phyloP scores from a whole-genome alignment of 2,113 vertebrate species.

The Pionites leucogaster region DNA sequence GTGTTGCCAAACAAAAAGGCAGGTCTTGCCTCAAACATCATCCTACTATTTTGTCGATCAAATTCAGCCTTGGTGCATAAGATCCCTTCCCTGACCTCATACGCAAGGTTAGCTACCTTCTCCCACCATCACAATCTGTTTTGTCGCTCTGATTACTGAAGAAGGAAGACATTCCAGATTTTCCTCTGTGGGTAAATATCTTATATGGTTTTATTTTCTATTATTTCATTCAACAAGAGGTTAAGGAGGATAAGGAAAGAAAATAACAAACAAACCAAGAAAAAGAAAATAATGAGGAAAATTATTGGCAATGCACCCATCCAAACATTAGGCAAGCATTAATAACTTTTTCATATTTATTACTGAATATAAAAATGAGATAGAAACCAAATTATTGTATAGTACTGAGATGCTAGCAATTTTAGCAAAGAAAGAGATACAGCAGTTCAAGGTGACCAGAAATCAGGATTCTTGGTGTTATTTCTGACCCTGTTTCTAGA shows the following conservation, averaged over 20 bases:
- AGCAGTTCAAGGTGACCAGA: not conserved
- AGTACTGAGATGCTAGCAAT: not conserved
- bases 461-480: not conserved
- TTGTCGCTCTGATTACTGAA: not conserved
- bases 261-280: not conserved
- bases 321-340: not conserved
- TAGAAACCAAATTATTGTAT: not conserved
- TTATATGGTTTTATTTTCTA: not conserved
- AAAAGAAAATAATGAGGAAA: not conserved
- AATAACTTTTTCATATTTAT: not conserved
- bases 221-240: not conserved
- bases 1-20: constrained; percentile 12
- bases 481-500: not conserved
- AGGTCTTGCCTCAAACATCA: not conserved
- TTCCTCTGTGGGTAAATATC: not conserved
- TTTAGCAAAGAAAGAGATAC: not conserved
- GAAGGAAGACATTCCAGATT: not conserved
- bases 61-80: not conserved
- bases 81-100: not conserved
- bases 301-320: not conserved
- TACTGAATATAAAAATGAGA: not conserved
- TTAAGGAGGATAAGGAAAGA: not conserved
- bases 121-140: not conserved
- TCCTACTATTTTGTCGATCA: not conserved
- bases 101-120: not conserved